Conservation (phyloP, 2,888 invertebrate genomes). For the Epiblema foenella region DNA sequence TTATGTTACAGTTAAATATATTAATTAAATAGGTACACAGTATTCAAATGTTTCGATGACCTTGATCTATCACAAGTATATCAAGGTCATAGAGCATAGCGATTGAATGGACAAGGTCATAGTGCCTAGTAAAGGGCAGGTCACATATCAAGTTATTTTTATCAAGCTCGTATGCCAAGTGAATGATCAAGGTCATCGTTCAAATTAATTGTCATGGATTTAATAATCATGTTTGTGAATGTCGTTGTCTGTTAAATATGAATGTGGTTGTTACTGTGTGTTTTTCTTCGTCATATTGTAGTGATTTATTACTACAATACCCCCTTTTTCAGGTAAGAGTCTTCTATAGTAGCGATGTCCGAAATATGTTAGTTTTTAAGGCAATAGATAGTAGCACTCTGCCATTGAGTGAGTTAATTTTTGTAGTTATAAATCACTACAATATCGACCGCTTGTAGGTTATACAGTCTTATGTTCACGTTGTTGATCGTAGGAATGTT, state of each 20-base stretch:
- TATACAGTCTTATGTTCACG: constrained; percentile 61
- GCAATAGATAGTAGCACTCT: too few species aligned
- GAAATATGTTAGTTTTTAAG: too few species aligned
- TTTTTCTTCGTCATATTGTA: constrained; percentile 46
- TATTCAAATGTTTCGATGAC: neutral
- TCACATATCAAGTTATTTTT: neutral
- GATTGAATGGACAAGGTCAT: neutral
- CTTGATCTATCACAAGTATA: neutral
- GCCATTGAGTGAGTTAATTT: too few species aligned
- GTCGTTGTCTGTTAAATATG: constrained; percentile 65
- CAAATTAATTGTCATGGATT: neutral
- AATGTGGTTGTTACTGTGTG: constrained; percentile 65
- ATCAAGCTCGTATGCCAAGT: neutral
- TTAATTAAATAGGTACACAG: neutral
- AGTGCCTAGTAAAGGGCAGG: neutral
- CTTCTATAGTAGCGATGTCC: too few species aligned
- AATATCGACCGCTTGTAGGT: constrained; percentile 67
- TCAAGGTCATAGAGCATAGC: neutral
- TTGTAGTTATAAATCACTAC: too few species aligned
- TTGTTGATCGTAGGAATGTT: constrained; percentile 53
- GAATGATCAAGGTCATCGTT: constrained; percentile 6
- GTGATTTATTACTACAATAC: too few species aligned
- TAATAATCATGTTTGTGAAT: constrained; percentile 50
- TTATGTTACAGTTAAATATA: neutral
- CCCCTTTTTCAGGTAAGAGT: too few species aligned